Conservation (phyloP, 2,113 vertebrate species). For the Prunella himalayana region DNA sequence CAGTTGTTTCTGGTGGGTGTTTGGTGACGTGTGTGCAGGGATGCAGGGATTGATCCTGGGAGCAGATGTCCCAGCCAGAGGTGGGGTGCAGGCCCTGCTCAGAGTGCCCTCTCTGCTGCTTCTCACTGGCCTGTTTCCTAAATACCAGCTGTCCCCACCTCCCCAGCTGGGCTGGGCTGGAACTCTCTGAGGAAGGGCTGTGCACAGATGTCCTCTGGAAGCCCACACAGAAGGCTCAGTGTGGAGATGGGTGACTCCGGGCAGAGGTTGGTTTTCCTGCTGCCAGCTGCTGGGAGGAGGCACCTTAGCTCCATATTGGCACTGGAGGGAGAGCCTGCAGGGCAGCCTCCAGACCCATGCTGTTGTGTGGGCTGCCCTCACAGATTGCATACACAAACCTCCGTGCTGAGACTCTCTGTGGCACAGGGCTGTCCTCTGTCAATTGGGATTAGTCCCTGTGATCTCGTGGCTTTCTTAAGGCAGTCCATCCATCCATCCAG, state of each 20-base stretch:
- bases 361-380: neutral
- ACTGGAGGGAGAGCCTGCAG: neutral
- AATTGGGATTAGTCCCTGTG: too few species aligned
- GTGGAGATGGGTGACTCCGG: neutral
- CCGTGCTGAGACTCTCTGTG: fast-evolving
- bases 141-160: neutral
- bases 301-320: fast-evolving
- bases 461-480: neutral
- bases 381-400: fast-evolving
- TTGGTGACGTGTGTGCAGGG: neutral
- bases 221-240: fast-evolving
- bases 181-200: neutral
- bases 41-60: neutral
- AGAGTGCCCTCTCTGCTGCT: neutral
- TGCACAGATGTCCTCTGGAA: fast-evolving
- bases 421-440: neutral
- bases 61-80: neutral
- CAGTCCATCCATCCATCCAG: neutral
- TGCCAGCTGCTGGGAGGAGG: neutral
- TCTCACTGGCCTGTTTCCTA: neutral
- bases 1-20: neutral
- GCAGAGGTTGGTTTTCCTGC: neutral
- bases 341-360: fast-evolving
- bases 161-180: fast-evolving
- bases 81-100: neutral